phyloP scores from a whole-genome alignment of 2,888 invertebrate species.

The Ptychoptera contaminata region DNA sequence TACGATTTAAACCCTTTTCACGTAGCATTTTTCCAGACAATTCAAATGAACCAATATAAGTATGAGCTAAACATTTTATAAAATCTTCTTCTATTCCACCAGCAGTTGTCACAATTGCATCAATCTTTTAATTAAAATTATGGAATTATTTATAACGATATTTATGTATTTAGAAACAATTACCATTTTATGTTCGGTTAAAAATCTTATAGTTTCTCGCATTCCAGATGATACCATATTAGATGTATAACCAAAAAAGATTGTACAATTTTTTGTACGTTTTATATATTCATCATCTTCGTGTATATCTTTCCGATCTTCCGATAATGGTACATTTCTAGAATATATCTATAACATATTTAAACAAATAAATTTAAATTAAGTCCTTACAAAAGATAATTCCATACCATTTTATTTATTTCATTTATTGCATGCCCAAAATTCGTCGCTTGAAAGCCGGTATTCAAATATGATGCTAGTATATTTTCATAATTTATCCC shows the following conservation, averaged over 20 bases:
- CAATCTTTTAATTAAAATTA: constrained; percentile 43
- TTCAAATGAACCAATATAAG: constrained; percentile 82
- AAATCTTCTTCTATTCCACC: constrained; percentile 98
- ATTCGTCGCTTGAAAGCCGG: constrained; percentile 97
- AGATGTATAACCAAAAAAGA: constrained; percentile 94
- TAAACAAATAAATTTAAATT: constrained; percentile 4
- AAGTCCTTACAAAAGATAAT: neutral
- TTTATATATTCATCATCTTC: constrained; percentile 69
- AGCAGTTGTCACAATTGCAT: constrained; percentile 93
- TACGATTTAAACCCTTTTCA: constrained; percentile 66
- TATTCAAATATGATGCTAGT: constrained; percentile 58
- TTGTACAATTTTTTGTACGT: constrained; percentile 70
- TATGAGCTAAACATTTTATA: constrained; percentile 94
- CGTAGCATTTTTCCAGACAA: constrained; percentile 65
- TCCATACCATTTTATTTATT: constrained; percentile 72
- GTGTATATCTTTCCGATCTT: constrained; percentile 47
- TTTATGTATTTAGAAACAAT: neutral
- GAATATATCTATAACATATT: constrained; percentile 40
- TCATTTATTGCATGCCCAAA: constrained; percentile 82
- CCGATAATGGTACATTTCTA: constrained; percentile 49
- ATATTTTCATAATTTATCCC: constrained; percentile 76
- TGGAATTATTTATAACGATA: no score
- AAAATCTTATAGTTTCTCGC: constrained; percentile 76
- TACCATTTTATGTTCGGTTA: constrained; percentile 63
- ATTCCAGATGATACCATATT: constrained; percentile 94